Conservation (phyloP, 2,888 invertebrate species). For the Scelioninae gen. 2 region DNA sequence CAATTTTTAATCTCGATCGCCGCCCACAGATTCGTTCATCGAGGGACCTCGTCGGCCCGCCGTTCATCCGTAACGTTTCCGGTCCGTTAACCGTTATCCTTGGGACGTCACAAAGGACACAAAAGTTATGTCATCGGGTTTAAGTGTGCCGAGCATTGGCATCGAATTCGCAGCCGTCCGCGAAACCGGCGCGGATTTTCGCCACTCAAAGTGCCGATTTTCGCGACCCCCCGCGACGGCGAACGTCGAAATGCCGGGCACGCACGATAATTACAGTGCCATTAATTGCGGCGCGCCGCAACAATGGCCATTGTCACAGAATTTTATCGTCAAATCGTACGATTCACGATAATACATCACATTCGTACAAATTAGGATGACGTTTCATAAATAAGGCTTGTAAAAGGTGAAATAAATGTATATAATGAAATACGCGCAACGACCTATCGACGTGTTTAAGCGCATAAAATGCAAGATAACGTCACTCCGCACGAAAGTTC, state of each 20-base stretch:
- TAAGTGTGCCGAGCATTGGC: slow-evolving; percentile 34
- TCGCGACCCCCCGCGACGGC: neutral
- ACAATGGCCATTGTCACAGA: slow-evolving; percentile 52
- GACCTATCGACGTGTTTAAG: slow-evolving; percentile 60
- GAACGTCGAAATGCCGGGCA: slow-evolving; percentile 12
- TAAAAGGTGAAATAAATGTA: slow-evolving; percentile 59
- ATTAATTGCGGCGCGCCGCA: slow-evolving; percentile 38
- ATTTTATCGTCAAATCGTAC: slow-evolving; percentile 44
- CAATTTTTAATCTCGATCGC: slow-evolving; percentile 55
- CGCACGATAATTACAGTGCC: slow-evolving; percentile 45
- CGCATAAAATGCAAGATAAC: slow-evolving; percentile 60
- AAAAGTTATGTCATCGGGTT: slow-evolving; percentile 55
- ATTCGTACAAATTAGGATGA: slow-evolving; percentile 60
- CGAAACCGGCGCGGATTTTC: neutral
- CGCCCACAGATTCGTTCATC: slow-evolving; percentile 52
- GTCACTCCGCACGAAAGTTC: slow-evolving; percentile 56
- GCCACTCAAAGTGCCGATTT: slow-evolving; percentile 2
- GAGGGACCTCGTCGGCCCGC: slow-evolving; percentile 45
- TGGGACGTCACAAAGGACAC: slow-evolving; percentile 58
- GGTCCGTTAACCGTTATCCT: slow-evolving; percentile 64
- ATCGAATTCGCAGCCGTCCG: slow-evolving; percentile 22
- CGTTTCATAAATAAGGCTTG: slow-evolving; percentile 58
- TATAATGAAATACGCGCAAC: slow-evolving; percentile 58
- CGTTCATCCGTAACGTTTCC: slow-evolving; percentile 66
- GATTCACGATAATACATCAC: slow-evolving; percentile 55